Evolutionary conservation across 2,888 invertebrate genomes (phyloP).

Genomic region (Margaritifera margaritifera): DNA sequence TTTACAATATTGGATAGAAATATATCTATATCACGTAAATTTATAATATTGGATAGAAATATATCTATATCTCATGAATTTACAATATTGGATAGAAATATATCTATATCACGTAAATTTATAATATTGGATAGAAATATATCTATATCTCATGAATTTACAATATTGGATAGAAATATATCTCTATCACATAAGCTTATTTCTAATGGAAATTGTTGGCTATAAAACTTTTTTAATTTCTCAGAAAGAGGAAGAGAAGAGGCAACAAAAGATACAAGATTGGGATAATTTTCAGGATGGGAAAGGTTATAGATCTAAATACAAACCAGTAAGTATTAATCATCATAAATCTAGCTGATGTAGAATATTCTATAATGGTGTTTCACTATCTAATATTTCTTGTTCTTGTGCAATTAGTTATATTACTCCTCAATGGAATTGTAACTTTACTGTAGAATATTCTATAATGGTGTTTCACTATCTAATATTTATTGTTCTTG

Average conservation of each 20-base stretch:
- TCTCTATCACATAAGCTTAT: not conserved
- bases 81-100: not conserved
- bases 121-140: not conserved
- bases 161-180: not conserved
- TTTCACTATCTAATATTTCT: no score
- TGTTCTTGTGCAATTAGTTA: no score
- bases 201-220: not conserved
- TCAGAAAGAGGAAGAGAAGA: slow-evolving; percentile 68
- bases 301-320: slow-evolving; percentile 63
- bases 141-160: not conserved
- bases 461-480: no score
- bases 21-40: not conserved
- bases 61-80: not conserved
- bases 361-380: no score
- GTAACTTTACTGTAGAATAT: no score
- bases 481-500: no score
- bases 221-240: slow-evolving; percentile 10
- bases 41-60: not conserved
- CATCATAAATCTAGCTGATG: no score
- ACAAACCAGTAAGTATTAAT: slow-evolving; percentile 43
- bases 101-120: not conserved
- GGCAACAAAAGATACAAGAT: slow-evolving; percentile 64
- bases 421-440: no score
- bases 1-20: not conserved
- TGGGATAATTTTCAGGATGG: slow-evolving; percentile 67